phyloP scores from a whole-genome alignment of 2,888 invertebrate genomes.

The Allophyes oxyacanthae region DNA sequence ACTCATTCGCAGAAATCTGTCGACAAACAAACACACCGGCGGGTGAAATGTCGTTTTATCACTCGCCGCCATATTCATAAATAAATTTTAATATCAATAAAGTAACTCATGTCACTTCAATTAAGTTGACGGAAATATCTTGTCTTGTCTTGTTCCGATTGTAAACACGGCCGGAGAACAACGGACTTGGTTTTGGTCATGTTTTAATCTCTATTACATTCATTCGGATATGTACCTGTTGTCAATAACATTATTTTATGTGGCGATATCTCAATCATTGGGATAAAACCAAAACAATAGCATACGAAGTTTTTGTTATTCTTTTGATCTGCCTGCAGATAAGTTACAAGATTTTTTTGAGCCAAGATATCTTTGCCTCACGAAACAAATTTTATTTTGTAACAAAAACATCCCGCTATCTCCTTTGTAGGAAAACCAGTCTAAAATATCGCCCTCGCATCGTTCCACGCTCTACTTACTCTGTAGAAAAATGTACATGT shows the following conservation, averaged over 20 bases:
- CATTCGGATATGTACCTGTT: conserved; percentile 25
- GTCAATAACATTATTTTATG: conserved; percentile 38
- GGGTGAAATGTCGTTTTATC: conserved; percentile 79
- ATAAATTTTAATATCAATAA: conserved; percentile 76
- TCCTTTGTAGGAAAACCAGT: conserved; percentile 32
- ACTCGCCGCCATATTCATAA: conserved; percentile 75
- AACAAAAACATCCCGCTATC: conserved; percentile 29
- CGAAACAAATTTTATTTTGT: conserved; percentile 26
- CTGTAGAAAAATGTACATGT: conserved; percentile 45
- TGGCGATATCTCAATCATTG: conserved; percentile 38
- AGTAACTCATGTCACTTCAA: conserved; percentile 66
- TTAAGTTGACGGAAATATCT: conserved; percentile 68
- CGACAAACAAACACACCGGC: conserved; percentile 74
- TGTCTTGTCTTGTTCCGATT: conserved; percentile 55
- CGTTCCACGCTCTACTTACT: conserved; percentile 48
- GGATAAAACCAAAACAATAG: conserved; percentile 33
- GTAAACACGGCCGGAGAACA: conserved; percentile 47
- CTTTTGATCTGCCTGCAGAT: conserved; percentile 29
- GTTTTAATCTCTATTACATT: conserved; percentile 46
- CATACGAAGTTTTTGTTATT: conserved; percentile 22
- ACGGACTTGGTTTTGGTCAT: conserved; percentile 29
- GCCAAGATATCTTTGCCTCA: conserved; percentile 9
- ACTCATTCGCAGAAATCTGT: conserved; percentile 82
- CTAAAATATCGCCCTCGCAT: conserved; percentile 38
- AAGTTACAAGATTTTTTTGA: conserved; percentile 23